These are phyloP conservation scores for Betta splendens DNA, from an alignment of 2,797 vertebrate species.

Conservation along the genomic window DNA sequence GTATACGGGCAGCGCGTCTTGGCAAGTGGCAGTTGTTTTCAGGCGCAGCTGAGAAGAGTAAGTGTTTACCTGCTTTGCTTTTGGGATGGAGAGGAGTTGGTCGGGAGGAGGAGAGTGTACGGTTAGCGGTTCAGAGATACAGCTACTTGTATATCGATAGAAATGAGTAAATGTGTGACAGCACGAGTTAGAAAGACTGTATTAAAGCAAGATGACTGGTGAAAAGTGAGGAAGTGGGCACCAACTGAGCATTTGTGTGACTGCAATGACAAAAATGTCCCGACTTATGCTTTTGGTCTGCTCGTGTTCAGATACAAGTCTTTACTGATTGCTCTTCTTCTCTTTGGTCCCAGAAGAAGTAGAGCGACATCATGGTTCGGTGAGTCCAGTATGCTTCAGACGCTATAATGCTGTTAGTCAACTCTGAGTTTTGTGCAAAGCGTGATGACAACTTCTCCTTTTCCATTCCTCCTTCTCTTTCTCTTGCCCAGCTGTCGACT, in stretches of 20 bases:
- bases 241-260: neutral
- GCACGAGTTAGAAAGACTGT: constrained; percentile 1
- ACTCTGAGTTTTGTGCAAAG: constrained; percentile 40
- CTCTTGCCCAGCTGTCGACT: constrained; percentile 42
- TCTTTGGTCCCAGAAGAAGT: constrained; percentile 60
- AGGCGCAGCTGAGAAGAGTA: constrained; percentile 69
- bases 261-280: neutral
- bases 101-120: constrained; percentile 22
- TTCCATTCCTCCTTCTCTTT: constrained; percentile 71
- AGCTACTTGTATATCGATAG: neutral
- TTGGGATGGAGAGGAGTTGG: constrained; percentile 40
- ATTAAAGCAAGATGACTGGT: neutral
- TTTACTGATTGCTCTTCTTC: constrained; percentile 47
- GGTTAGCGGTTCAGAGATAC: no score
- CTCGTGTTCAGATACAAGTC: constrained; percentile 49
- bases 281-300: constrained; percentile 19
- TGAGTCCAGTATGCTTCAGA: constrained; percentile 66
- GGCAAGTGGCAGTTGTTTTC: constrained; percentile 60
- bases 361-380: constrained; percentile 81
- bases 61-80: constrained; percentile 65
- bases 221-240: constrained; percentile 34
- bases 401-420: constrained; percentile 23
- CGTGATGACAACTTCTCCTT: constrained; percentile 68
- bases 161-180: constrained; percentile 2
- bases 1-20: constrained; percentile 33